These are phyloP conservation scores for Acanthoscelides obtectus DNA, from an alignment of 2,888 invertebrate genomes.

Conservation along the genomic window DNA sequence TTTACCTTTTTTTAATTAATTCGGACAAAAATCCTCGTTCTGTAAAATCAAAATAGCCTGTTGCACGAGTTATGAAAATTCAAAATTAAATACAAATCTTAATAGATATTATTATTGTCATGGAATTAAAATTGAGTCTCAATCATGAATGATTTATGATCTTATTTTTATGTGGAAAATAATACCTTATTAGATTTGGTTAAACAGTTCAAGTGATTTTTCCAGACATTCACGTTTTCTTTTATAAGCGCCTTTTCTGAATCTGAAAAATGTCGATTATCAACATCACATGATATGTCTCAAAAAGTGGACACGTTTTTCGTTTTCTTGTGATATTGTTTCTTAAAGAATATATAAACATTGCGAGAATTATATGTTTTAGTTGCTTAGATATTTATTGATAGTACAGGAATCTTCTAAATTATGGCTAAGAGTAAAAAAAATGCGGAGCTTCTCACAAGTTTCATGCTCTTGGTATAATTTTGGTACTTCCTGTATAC, in stretches of 20 bases:
- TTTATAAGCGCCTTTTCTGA: constrained; percentile 1
- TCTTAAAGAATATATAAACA: neutral
- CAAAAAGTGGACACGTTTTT: constrained; percentile 3
- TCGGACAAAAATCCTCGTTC: neutral
- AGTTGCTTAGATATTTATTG: neutral
- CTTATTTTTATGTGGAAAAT: too few species aligned
- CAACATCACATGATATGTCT: neutral
- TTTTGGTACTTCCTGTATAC: neutral
- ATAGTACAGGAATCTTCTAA: neutral
- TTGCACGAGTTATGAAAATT: constrained; percentile 3
- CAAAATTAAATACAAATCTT: too few species aligned
- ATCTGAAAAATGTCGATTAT: neutral
- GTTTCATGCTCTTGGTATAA: neutral
- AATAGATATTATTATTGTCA: too few species aligned
- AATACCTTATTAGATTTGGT: too few species aligned
- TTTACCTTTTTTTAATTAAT: neutral
- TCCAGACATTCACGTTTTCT: too few species aligned
- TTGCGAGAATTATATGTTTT: neutral
- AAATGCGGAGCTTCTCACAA: too few species aligned
- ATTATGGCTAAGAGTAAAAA: neutral
- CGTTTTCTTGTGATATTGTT: neutral
- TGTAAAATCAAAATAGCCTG: neutral
- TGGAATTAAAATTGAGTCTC: too few species aligned
- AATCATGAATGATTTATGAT: too few species aligned
- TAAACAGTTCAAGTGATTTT: too few species aligned